A percentile compares a stretch with the other conserved stretches of the same genome.
Conservation (phyloP, 2,888 invertebrate species). For the Drosophila macrospina region DNA sequence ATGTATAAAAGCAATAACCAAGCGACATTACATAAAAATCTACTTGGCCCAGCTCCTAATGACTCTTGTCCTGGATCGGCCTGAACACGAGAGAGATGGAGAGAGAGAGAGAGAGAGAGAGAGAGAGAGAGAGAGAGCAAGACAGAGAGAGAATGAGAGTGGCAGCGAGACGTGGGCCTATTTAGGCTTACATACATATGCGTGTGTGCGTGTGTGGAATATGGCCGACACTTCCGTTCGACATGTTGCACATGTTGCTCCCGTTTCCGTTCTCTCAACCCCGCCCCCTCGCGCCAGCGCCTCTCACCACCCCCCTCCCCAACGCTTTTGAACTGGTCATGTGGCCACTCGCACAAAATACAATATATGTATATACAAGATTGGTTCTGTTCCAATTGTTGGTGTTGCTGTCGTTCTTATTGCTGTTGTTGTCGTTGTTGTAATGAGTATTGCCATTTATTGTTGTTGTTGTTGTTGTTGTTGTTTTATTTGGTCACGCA, state of each 20-base stretch:
- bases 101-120: not conserved
- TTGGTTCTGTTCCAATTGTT: constrained; percentile 48
- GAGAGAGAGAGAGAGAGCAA: not conserved
- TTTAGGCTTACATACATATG: constrained; percentile 52
- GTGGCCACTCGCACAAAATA: constrained; percentile 68
- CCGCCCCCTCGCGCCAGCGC: not conserved
- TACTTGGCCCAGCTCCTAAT: constrained; percentile 79
- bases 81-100: constrained; percentile 8
- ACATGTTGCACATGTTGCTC: constrained; percentile 82
- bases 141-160: constrained; percentile 2
- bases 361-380: constrained; percentile 62
- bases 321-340: constrained; percentile 46
- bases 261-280: constrained; percentile 66
- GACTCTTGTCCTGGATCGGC: constrained; percentile 54
- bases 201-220: constrained; percentile 52
- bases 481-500: constrained; percentile 76
- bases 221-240: constrained; percentile 82
- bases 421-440: constrained; percentile 56
- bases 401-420: constrained; percentile 53
- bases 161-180: constrained; percentile 64
- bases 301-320: not conserved
- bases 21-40: constrained; percentile 80
- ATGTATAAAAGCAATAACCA: constrained; percentile 80
- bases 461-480: constrained; percentile 58
- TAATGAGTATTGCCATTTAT: constrained; percentile 47